Base-by-base conservation (phyloP, 2,888 invertebrate genomes). In the Spodoptera littoralis region DNA sequence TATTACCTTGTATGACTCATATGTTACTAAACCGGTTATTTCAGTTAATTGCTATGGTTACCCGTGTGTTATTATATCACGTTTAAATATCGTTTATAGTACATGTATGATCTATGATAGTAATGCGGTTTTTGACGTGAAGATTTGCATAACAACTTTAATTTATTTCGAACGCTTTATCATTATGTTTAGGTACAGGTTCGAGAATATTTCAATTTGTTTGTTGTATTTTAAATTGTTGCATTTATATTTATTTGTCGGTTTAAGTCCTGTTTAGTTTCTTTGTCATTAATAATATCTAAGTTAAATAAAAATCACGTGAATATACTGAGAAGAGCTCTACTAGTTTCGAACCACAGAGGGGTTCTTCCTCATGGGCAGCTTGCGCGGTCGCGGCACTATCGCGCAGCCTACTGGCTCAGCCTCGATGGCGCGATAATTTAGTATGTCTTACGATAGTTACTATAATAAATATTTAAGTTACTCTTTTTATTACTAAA, bases 81-180 rank as follows among this genome's bases (percentile, higher is more conserved):
- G 2, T 30, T 13, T 59, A 44, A 57, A 13, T 11, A 24, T 2
- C 9, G 9, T 36, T 36, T 36, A 36, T 36, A 36, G 12, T 61
- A 60, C 43, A 56, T 44, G 4, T 4, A 60, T 64, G 56, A 64
- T 72, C 56, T 50, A 71, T 71, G 46, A 47, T 27, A 24, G 4
- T 44, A 42, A 30, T 51, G 12, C 43, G 22, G 46, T 12, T 59
- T 59, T 8, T 46, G 42, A 48, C n/a, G 56, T 50, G 43, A 11
- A 24, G 22, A 45, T 60, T 66, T 57, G 43, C 41, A 50, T 60
- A 50, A 61, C 46, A 47, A 42, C 24, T 27, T 11, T 36, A 11
- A 43, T 48, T 4, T 12, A 30, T 27, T 45, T 27, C 11, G 3
- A 49, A 24, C 30, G 18, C 5, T 42, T 45, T n/a, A 8, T 41